Evolutionary conservation across 1,140 invertebrate species (phyloP).

Genomic region (Lepidurus packardi): DNA sequence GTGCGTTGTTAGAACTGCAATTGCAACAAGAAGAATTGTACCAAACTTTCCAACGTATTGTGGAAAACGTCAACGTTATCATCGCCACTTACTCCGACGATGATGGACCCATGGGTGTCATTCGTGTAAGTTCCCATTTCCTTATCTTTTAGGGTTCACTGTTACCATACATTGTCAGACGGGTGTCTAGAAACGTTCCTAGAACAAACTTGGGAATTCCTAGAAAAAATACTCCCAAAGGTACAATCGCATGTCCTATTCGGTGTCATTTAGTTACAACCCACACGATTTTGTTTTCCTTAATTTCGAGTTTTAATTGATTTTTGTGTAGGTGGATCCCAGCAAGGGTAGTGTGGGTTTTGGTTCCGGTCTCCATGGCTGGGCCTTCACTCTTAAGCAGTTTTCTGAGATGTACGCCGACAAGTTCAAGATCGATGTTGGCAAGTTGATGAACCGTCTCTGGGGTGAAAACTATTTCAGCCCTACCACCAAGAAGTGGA

Average conservation of each 20-base stretch:
- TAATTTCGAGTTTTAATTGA: conserved; percentile 40
- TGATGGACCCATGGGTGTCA: conserved; percentile 96
- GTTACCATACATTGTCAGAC: conserved; percentile 29
- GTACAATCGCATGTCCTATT: too few species aligned
- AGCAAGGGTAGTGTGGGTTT: conserved; percentile 98
- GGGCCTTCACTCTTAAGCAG: conserved; percentile 99
- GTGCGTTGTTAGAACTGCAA: conserved; percentile 90
- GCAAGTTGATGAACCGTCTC: conserved; percentile 90
- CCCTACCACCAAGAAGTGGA: conserved; percentile 95
- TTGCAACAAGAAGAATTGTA: conserved; percentile 94
- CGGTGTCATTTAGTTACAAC: background rate
- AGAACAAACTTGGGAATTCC: background rate
- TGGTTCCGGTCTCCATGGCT: conserved; percentile 97
- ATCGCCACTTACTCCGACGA: conserved; percentile 99
- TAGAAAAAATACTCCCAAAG: background rate
- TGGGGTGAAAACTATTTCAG: conserved; percentile 99
- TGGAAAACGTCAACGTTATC: conserved; percentile 99
- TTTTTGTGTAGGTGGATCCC: conserved; percentile 61
- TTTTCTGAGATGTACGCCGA: conserved; percentile 98
- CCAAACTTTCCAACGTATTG: conserved; percentile 99
- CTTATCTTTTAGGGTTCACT: conserved; percentile 42
- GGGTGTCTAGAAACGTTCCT: conserved; percentile 18
- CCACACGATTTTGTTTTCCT: background rate
- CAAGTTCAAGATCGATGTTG: conserved; percentile 96
- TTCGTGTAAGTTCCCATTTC: conserved; percentile 53